These are phyloP conservation scores for Eupithecia abbreviata DNA, from an alignment of 2,888 invertebrate genomes.

Conservation along the genomic window DNA sequence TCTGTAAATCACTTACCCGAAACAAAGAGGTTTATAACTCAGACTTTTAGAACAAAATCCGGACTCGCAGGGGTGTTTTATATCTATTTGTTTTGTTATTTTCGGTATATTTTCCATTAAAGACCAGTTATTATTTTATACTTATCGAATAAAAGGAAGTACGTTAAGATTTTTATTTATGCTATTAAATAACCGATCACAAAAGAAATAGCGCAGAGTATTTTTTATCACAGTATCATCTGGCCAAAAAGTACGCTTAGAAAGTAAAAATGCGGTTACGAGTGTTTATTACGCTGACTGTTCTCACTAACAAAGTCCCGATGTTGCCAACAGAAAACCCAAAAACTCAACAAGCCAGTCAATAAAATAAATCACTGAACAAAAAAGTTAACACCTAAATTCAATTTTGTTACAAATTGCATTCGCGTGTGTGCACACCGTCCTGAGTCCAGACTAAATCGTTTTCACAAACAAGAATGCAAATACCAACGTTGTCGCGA, in stretches of 20 bases:
- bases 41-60: slow-evolving; percentile 44
- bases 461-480: slow-evolving; percentile 77
- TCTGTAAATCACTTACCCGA: slow-evolving; percentile 50
- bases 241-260: not conserved
- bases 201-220: not conserved
- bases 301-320: not conserved
- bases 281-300: too few species aligned
- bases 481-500: slow-evolving; percentile 74
- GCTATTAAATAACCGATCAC: not conserved
- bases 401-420: slow-evolving; percentile 58
- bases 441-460: slow-evolving; percentile 66
- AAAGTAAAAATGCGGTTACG: too few species aligned
- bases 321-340: not conserved
- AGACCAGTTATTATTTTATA: slow-evolving; percentile 13
- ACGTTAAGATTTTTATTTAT: not conserved
- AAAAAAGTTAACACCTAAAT: slow-evolving; percentile 20
- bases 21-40: slow-evolving; percentile 48
- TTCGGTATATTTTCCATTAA: not conserved
- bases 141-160: not conserved
- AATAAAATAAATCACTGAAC: slow-evolving; percentile 10
- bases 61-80: slow-evolving; percentile 41
- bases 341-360: not conserved
- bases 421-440: slow-evolving; percentile 61
- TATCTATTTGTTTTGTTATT: slow-evolving; percentile 36
- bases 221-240: not conserved